Base-by-base conservation (phyloP, 2,797 vertebrate genomes). In the Dipus sagitta region DNA sequence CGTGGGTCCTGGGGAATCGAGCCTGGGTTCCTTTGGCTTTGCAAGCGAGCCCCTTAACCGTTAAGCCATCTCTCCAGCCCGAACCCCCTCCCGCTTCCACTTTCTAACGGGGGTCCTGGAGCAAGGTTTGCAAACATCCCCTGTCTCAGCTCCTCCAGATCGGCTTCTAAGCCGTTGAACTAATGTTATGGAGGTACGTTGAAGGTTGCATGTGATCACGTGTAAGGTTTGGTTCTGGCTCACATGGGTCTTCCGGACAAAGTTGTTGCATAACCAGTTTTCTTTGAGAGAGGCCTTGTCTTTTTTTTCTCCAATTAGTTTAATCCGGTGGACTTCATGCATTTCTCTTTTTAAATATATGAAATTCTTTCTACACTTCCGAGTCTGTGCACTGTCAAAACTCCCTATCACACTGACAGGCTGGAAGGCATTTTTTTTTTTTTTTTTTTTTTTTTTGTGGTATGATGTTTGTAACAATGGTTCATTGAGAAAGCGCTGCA, bases 381-480 rank as follows among this genome's bases (percentile, higher is more conserved):
- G n/a, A 95, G 64, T 92, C 67, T 90, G 54, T 72, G 52, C 24
- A 70, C 38, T 12, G 13, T 90, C 86, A 86, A 68, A 87, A 78
- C 3, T 6, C 64, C 68, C 67, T 67, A 78, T 77, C 26, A 18
- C 23, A 64, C 62, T 70, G 92, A 94, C 65, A 93, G 32, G 58
- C 42, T 13, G 67, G 58, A 72, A 90, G 72, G n/a, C 13, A 30
- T 26, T 68, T 5, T 32, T 84, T 68, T 83, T 58, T 75, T 68
- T 83, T 65, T 68, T 20, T 28, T 34, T 54, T 52, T 86, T 86
- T 20, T 28, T 34, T 54, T 52, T 86, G 82, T 42, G 32, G 3
- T 89, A 91, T 88, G 82, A 77, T 54, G 38, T 83, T 80, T 82
- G 0, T 79, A 93, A 96, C 94, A 96, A 92, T 96, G 95, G 87